A percentile compares a stretch with the other conserved stretches of the same genome.
Conservation (phyloP, 2,888 invertebrate species). For the Leptura quadrifasciata region DNA sequence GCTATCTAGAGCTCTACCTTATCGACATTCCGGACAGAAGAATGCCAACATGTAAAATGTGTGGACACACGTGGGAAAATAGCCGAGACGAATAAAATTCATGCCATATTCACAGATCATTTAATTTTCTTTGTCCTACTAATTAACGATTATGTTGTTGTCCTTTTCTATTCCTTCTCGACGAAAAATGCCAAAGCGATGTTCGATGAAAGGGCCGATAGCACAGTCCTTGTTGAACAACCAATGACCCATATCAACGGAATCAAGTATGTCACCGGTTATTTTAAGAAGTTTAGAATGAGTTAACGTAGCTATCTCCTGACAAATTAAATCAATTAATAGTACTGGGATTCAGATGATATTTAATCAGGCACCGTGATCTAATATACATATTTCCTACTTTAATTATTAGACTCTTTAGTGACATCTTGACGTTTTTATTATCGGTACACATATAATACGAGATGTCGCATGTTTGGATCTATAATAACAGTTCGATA, state of each 20-base stretch:
- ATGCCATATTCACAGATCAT: slow-evolving; percentile 62
- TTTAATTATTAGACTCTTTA: background rate
- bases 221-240: slow-evolving; percentile 39
- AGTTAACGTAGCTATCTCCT: slow-evolving; percentile 18
- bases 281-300: slow-evolving; percentile 22
- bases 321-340: slow-evolving; percentile 37
- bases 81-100: slow-evolving; percentile 63
- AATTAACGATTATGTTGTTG: slow-evolving; percentile 46
- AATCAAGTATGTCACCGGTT: slow-evolving; percentile 47
- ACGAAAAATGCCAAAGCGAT: slow-evolving; percentile 53
- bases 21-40: slow-evolving; percentile 65
- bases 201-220: slow-evolving; percentile 53
- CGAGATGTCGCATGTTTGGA: background rate
- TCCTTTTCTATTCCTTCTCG: slow-evolving; percentile 22
- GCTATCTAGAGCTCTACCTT: slow-evolving; percentile 60
- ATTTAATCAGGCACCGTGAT: background rate
- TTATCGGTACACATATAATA: background rate
- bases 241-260: slow-evolving; percentile 41
- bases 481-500: too few species aligned
- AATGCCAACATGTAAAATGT: slow-evolving; percentile 68
- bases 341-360: background rate
- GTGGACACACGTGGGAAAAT: slow-evolving; percentile 69
- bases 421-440: background rate
- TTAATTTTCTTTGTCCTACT: slow-evolving; percentile 59
- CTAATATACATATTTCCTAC: background rate